A percentile compares a stretch with the other conserved stretches of the same genome.
These are phyloP conservation scores for Leucophenga varia DNA, from an alignment of 1,140 invertebrate genomes.

Conservation along the genomic window DNA sequence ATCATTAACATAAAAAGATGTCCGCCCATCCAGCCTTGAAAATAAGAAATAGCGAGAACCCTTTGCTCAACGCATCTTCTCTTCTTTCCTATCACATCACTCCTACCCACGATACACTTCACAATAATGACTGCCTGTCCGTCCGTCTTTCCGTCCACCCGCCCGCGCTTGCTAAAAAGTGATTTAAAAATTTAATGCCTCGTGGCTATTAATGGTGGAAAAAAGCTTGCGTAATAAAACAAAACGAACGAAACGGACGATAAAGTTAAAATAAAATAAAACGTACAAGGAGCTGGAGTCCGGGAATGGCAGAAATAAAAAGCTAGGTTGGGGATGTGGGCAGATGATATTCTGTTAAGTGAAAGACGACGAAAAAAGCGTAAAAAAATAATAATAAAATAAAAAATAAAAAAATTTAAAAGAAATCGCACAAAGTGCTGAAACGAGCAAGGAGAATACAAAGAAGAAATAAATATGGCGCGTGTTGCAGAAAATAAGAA, in stretches of 20 bases:
- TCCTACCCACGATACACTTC: too few relatives aligned
- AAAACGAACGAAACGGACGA: conserved; percentile 21
- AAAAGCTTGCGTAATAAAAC: conserved; percentile 51
- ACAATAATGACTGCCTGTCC: too few relatives aligned
- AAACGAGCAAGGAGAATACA: conserved; percentile 31
- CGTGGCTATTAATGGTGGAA: conserved; percentile 51
- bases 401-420: conserved; percentile 20
- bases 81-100: too few relatives aligned
- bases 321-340: conserved; percentile 8
- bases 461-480: conserved; percentile 51
- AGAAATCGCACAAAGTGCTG: too few relatives aligned
- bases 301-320: conserved; percentile 2
- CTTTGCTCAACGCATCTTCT: too few relatives aligned
- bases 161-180: conserved; percentile 19
- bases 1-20: neutral
- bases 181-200: conserved; percentile 52
- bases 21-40: too few relatives aligned
- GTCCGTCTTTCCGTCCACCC: too few relatives aligned
- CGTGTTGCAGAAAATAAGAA: conserved; percentile 39
- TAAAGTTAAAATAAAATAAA: conserved; percentile 47
- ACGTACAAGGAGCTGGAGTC: conserved; percentile 9
- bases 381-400: too few relatives aligned
- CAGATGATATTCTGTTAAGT: too few relatives aligned
- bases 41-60: too few relatives aligned
- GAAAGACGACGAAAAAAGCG: too few relatives aligned